A percentile compares a stretch with the other conserved stretches of the same genome.
phyloP scores from a whole-genome alignment of 2,797 vertebrate species.

The Mus minutoides region DNA sequence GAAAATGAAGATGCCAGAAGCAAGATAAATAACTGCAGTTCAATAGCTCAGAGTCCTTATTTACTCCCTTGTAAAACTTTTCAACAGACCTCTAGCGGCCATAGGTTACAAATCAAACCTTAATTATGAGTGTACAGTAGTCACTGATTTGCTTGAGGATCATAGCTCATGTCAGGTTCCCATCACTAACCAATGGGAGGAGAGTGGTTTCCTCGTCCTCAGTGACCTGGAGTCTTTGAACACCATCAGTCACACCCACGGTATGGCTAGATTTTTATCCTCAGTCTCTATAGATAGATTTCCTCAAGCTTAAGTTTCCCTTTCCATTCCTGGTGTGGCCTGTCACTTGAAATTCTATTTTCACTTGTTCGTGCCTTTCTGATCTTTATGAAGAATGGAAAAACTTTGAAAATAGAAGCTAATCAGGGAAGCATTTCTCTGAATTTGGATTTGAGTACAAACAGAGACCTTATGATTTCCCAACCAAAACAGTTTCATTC shows the following conservation, averaged over 20 bases:
- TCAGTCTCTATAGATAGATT: neutral
- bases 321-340: neutral
- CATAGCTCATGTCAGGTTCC: neutral
- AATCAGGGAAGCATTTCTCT: conserved; percentile 2
- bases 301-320: neutral
- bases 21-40: conserved; percentile 55
- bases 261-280: neutral
- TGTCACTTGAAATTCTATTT: neutral
- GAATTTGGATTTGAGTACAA: neutral
- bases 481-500: conserved; percentile 6
- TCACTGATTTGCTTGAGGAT: neutral
- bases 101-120: conserved; percentile 36
- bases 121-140: neutral
- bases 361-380: neutral
- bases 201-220: neutral
- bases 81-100: neutral
- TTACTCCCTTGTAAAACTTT: conserved; percentile 41
- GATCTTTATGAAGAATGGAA: neutral
- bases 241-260: neutral
- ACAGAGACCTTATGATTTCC: neutral
- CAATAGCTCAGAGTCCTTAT: neutral
- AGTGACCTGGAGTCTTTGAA: neutral
- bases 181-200: no score
- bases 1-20: conserved; percentile 43
- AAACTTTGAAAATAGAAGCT: conserved; percentile 12